phyloP scores from a whole-genome alignment of 2,888 invertebrate species.

The Aleiodes alternator region DNA sequence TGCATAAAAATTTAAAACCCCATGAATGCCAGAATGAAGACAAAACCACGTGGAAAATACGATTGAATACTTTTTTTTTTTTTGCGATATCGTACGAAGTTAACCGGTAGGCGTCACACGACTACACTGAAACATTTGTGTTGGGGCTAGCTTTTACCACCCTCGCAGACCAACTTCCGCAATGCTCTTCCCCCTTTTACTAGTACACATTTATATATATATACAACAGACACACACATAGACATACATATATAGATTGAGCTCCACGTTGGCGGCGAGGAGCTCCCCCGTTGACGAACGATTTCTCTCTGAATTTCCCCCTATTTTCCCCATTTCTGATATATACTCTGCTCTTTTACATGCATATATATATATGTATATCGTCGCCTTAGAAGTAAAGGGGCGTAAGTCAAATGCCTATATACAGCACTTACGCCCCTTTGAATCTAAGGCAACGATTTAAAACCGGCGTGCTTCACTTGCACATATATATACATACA shows the following conservation, averaged over 20 bases:
- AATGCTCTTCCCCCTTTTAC: conserved; percentile 27
- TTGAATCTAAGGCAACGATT: neutral
- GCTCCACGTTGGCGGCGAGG: neutral
- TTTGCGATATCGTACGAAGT: conserved; percentile 35
- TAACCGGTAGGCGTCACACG: conserved; percentile 45
- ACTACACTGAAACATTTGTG: conserved; percentile 42
- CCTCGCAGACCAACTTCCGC: conserved; percentile 47
- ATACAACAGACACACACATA: conserved; percentile 1
- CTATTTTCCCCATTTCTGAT: conserved; percentile 30
- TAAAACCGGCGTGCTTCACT: conserved; percentile 19
- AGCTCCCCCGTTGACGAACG: conserved; percentile 14
- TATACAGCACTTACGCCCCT: too few species aligned
- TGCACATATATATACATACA: conserved; percentile 27
- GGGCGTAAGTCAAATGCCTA: too few species aligned
- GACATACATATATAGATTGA: neutral
- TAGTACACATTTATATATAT: conserved; percentile 8
- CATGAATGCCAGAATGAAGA: neutral
- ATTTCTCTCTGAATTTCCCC: conserved; percentile 23
- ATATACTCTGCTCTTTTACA: conserved; percentile 27
- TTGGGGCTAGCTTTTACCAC: conserved; percentile 43
- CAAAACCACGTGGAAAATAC: conserved; percentile 42
- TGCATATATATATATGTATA: conserved; percentile 1
- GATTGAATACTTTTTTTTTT: conserved; percentile 36
- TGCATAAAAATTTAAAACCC: conserved; percentile 1
- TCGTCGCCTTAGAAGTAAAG: too few species aligned